Percentiles rank a stretch among this genome's conserved stretches.
Conservation (phyloP, 2,888 invertebrate genomes). For the Anodontia alba region DNA sequence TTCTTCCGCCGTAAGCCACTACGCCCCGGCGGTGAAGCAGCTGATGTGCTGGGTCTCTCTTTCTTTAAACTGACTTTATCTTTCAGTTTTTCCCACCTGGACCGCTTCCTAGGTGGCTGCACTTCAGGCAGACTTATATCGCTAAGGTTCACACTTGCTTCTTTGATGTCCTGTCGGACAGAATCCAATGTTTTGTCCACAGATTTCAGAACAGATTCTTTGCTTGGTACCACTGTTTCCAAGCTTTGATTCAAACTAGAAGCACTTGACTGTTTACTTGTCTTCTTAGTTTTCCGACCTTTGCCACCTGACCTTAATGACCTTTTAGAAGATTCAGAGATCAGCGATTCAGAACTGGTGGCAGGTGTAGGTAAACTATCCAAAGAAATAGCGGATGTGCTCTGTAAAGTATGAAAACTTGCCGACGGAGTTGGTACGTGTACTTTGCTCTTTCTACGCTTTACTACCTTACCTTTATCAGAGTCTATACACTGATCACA, state of each 20-base stretch:
- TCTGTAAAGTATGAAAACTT: background rate
- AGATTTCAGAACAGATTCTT: slow-evolving; percentile 49
- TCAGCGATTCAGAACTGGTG: slow-evolving; percentile 53
- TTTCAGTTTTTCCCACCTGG: slow-evolving; percentile 46
- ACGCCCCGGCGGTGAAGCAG: slow-evolving; percentile 65
- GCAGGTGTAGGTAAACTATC: slow-evolving; percentile 37
- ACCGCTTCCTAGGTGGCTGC: slow-evolving; percentile 49
- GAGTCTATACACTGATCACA: background rate
- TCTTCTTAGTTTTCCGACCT: slow-evolving; percentile 17
- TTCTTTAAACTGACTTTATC: slow-evolving; percentile 33
- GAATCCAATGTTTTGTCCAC: slow-evolving; percentile 38
- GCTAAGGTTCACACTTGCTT: slow-evolving; percentile 43
- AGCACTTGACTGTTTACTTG: slow-evolving; percentile 5
- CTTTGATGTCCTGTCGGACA: slow-evolving; percentile 47
- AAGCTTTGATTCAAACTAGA: background rate
- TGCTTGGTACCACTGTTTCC: slow-evolving; percentile 48
- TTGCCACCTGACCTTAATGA: slow-evolving; percentile 21
- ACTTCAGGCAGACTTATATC: slow-evolving; percentile 31
- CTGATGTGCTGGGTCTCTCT: slow-evolving; percentile 49
- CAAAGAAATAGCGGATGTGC: background rate
- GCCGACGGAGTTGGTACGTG: background rate
- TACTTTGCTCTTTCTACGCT: background rate
- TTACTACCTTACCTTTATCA: background rate
- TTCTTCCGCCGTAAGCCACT: slow-evolving; percentile 73
- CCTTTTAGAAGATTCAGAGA: background rate